Evolutionary conservation across 2,113 vertebrate species (phyloP).

Genomic region (Salvelinus sp.): DNA sequence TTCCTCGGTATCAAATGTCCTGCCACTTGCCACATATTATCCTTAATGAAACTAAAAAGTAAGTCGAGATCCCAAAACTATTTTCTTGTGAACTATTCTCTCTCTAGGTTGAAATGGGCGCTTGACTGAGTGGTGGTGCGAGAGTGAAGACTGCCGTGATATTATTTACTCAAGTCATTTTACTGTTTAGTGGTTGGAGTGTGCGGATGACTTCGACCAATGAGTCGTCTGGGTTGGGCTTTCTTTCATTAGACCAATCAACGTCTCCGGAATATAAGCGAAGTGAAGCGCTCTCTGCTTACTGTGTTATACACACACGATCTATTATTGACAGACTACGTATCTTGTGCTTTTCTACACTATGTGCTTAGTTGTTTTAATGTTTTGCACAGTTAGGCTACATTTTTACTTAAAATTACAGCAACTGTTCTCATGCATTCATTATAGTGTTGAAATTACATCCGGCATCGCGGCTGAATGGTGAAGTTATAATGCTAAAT

Average conservation of each 20-base stretch:
- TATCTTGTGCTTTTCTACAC: slow-evolving; percentile 33
- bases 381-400: neutral
- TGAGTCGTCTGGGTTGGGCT: slow-evolving; percentile 69
- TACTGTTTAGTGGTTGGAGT: slow-evolving; percentile 71
- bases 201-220: slow-evolving; percentile 67
- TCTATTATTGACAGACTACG: slow-evolving; percentile 54
- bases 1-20: slow-evolving; percentile 44
- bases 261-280: slow-evolving; percentile 9
- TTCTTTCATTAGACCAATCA: slow-evolving; percentile 66
- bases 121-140: slow-evolving; percentile 41
- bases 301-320: too few relatives aligned
- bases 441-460: too few relatives aligned
- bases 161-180: slow-evolving; percentile 79
- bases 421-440: neutral
- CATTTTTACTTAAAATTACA: neutral
- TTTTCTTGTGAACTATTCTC: neutral
- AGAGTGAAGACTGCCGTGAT: slow-evolving; percentile 67
- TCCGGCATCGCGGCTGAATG: too few relatives aligned
- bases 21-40: slow-evolving; percentile 34
- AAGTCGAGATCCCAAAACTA: neutral
- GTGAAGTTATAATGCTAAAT: too few relatives aligned
- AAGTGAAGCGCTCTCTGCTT: slow-evolving; percentile 41
- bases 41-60: slow-evolving; percentile 30
- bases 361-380: neutral
- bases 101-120: slow-evolving; percentile 19